Percentiles rank a stretch among this genome's conserved stretches.
Conservation (phyloP, 1,140 invertebrate species). For the Dendrolimus kikuchii region DNA sequence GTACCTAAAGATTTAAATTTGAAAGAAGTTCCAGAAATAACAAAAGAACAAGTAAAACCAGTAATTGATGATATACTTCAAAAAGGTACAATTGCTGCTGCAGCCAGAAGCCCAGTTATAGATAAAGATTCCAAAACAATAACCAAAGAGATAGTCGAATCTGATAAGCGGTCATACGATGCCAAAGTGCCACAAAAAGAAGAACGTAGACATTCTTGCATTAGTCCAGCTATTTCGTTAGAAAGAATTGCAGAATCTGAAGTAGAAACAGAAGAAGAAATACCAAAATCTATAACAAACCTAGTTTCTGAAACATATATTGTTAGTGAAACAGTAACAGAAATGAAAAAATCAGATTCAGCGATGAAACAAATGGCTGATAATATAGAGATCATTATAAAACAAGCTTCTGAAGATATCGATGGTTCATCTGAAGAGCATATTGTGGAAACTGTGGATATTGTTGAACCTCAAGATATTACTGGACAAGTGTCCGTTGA, state of each 20-base stretch:
- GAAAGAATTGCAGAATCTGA: conserved; percentile 64
- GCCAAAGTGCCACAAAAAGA: conserved; percentile 60
- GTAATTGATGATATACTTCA: conserved; percentile 61
- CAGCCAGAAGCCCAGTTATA: conserved; percentile 42
- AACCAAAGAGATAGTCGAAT: conserved; percentile 51
- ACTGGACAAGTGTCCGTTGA: conserved; percentile 53
- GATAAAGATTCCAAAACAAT: conserved; percentile 53
- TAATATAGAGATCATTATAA: conserved; percentile 68
- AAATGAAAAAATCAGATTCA: conserved; percentile 62
- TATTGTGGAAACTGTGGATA: conserved; percentile 24
- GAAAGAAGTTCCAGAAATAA: conserved; percentile 39
- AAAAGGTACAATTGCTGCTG: conserved; percentile 47
- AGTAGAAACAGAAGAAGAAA: conserved; percentile 55
- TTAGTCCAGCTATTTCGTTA: conserved; percentile 63
- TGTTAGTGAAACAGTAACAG: conserved; percentile 20
- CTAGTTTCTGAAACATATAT: conserved; percentile 13
- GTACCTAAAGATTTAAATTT: conserved; percentile 28
- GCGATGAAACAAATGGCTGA: conserved; percentile 68
- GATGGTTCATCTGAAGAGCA: conserved; percentile 56
- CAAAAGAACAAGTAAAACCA: conserved; percentile 55
- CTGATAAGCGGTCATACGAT: conserved; percentile 60
- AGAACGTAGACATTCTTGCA: conserved; percentile 60
- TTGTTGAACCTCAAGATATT: conserved; percentile 30
- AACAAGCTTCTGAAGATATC: conserved; percentile 63
- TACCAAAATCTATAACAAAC: conserved; percentile 15